Percentiles rank a stretch among this genome's conserved stretches.
Conservation (phyloP, 2,797 vertebrate genomes). For the Sebastes glaucus region DNA sequence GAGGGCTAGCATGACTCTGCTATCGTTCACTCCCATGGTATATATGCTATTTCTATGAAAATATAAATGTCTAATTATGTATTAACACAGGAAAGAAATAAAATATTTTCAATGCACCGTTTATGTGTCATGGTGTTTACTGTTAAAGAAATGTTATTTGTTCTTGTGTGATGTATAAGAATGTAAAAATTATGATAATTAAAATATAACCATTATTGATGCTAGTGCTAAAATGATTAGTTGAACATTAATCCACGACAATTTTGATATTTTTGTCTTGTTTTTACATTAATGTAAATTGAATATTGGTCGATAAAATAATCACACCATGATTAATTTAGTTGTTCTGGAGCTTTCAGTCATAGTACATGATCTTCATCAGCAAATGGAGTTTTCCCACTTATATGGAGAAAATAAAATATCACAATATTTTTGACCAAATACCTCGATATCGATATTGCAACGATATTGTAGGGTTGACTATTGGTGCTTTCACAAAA, state of each 20-base stretch:
- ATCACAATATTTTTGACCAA: too few relatives aligned
- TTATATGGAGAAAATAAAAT: not conserved
- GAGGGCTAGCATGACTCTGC: conserved; percentile 84
- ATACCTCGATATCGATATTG: too few relatives aligned
- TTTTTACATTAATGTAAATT: not conserved
- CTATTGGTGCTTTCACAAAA: too few relatives aligned
- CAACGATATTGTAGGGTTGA: too few relatives aligned
- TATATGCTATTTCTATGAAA: conserved; percentile 83
- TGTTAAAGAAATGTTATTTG: not conserved
- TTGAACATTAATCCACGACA: not conserved
- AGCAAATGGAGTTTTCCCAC: not conserved
- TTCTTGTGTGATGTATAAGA: not conserved
- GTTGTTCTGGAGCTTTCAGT: not conserved
- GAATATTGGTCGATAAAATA: not conserved
- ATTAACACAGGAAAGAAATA: conserved; percentile 80
- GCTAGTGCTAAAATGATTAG: not conserved
- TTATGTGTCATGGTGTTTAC: conserved; percentile 13
- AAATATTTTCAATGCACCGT: conserved; percentile 84
- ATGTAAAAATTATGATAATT: too few relatives aligned
- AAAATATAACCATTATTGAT: not conserved
- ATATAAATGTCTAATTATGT: conserved; percentile 84
- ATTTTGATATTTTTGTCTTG: not conserved
- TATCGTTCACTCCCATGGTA: conserved; percentile 77
- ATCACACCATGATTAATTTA: not conserved
- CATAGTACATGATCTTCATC: not conserved